These are phyloP conservation scores for Boloria euphrosyne DNA, from an alignment of 2,888 invertebrate species.

Conservation along the genomic window DNA sequence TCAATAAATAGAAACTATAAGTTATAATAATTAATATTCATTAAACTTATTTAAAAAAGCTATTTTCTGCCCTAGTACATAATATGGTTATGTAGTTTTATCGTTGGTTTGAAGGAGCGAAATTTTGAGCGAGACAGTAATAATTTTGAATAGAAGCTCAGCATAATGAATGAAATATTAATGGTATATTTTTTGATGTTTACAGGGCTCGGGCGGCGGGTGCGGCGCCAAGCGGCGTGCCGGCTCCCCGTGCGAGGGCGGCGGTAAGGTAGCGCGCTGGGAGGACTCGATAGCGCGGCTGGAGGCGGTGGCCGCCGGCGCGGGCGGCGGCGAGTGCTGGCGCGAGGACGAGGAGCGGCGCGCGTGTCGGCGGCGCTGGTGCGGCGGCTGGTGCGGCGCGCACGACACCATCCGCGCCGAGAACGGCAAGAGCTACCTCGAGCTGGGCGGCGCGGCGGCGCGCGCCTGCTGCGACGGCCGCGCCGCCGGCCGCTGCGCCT, in stretches of 20 bases:
- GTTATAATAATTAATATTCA: too few species aligned
- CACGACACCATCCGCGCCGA: conserved; percentile 94
- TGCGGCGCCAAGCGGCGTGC: conserved; percentile 81
- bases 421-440: conserved; percentile 94
- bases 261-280: conserved; percentile 79
- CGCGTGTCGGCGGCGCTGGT: conserved; percentile 81
- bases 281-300: conserved; percentile 78
- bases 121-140: too few species aligned
- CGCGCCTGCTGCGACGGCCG: conserved; percentile 89
- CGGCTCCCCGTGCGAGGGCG: conserved; percentile 77
- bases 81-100: too few species aligned
- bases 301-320: conserved; percentile 83
- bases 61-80: too few species aligned
- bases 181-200: conserved; percentile 6
- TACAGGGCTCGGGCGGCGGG: conserved; percentile 77
- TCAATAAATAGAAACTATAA: too few species aligned
- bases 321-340: conserved; percentile 84
- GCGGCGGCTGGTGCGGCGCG: conserved; percentile 80
- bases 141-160: too few species aligned
- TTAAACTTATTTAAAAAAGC: too few species aligned
- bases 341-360: conserved; percentile 80
- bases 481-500: conserved; percentile 88
- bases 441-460: conserved; percentile 90
- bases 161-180: background rate
- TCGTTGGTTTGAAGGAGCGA: too few species aligned